phyloP scores from a whole-genome alignment of 2,888 invertebrate species.

The Ommatoiulus sabulosus region DNA sequence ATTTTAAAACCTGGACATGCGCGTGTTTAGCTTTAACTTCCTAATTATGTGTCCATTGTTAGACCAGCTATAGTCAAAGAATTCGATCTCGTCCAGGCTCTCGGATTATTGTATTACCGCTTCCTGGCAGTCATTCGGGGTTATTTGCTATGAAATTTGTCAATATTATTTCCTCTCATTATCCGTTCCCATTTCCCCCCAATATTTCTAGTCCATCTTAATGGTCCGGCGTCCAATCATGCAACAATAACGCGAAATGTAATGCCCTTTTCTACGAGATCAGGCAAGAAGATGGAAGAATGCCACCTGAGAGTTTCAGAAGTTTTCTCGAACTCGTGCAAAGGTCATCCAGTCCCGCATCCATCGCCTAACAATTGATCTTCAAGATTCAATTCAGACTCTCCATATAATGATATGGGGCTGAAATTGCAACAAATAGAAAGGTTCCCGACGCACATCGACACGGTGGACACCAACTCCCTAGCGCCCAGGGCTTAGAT shows the following conservation, averaged over 20 bases:
- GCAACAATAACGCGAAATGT: neutral
- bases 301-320: slow-evolving; percentile 21
- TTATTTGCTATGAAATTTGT: neutral
- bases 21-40: neutral
- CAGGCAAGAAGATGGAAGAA: slow-evolving; percentile 4
- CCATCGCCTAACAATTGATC: slow-evolving; percentile 35
- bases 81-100: neutral
- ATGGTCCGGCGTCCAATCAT: slow-evolving; percentile 36
- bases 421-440: slow-evolving; percentile 36
- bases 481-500: neutral
- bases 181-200: neutral
- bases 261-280: slow-evolving; percentile 29
- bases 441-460: slow-evolving; percentile 6
- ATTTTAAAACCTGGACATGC: neutral
- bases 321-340: neutral
- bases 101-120: neutral
- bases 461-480: slow-evolving; percentile 35
- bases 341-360: neutral
- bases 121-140: neutral
- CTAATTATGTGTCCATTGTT: slow-evolving; percentile 13
- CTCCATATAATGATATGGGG: slow-evolving; percentile 24
- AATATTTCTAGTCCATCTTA: neutral
- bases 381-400: slow-evolving; percentile 31
- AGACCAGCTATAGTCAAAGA: neutral
- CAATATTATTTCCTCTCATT: slow-evolving; percentile 24